Conservation (phyloP, 2,888 invertebrate genomes). For the Rotaria sp. region DNA sequence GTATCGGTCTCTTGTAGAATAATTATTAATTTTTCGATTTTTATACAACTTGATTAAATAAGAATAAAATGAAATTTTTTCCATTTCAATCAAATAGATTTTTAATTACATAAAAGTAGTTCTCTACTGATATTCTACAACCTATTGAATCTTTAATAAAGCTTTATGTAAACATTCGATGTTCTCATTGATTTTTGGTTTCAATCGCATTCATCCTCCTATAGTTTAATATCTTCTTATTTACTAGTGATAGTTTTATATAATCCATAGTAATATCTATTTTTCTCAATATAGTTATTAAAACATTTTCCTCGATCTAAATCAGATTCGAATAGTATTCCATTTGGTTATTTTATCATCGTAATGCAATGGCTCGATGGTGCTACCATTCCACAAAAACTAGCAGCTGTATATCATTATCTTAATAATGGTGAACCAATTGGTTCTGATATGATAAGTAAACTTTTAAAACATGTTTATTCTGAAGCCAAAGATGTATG, state of each 20-base stretch:
- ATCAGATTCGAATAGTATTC: not conserved
- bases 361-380: slow-evolving; percentile 38
- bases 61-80: too few species aligned
- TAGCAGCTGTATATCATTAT: slow-evolving; percentile 28
- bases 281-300: not conserved
- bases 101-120: too few species aligned
- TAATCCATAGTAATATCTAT: not conserved
- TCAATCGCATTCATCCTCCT: too few species aligned
- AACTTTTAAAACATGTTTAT: slow-evolving; percentile 37
- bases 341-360: slow-evolving; percentile 34
- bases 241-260: too few species aligned
- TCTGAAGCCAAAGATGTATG: slow-evolving; percentile 29
- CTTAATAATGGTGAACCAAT: slow-evolving; percentile 39
- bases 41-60: too few species aligned
- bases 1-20: not conserved
- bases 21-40: too few species aligned
- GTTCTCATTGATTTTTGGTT: too few species aligned
- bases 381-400: not conserved
- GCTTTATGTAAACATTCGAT: too few species aligned
- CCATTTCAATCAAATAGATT: too few species aligned
- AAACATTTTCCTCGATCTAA: not conserved
- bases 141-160: too few species aligned
- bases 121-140: too few species aligned
- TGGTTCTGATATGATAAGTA: not conserved
- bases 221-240: too few species aligned